Evolutionary conservation across 2,888 invertebrate genomes (phyloP), one percentile per base, ranked within the genome.

Genomic region (Hedya salicella): DNA sequence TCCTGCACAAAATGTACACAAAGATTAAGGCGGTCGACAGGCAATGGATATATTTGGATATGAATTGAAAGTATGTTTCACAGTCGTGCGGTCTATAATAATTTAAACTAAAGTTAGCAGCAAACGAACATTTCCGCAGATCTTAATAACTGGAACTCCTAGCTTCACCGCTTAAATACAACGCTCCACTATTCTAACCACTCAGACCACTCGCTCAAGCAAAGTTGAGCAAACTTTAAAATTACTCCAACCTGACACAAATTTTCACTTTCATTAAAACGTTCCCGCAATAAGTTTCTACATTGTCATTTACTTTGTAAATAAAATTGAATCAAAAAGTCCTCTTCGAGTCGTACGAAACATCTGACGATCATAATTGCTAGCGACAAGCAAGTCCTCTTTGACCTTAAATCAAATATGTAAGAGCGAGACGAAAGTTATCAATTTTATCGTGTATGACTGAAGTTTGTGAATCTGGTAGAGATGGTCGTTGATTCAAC

Each of bases 181-280:
- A 44, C 11, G 48, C 13, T 21, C 11, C 25, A 40, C 56, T 49
- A 63, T 63, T 25, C n/a, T 14, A 36, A 46, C 36, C 50, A 17
- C 36, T 36, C 39, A 13, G 46, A 57, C 49, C 62, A 50, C 49
- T 57, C 16, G 21, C 59, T 59, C 21, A 16, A 19, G 32, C 32
- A 36, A 59, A 59, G 17, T 59, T 19, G 14, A 50, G 42, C 57
- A 59, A 65, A 65, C 59, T 65, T 65, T 52, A 25, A 65, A 65
- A 63, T 63, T 63, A 53, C 65, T 44, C 32, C 59, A 30, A 59
- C 25, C 59, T 53, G 64, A 46, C 59, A 64, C 40, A 52, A 49
- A 57, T 65, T 65, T 65, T 59, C 59, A 65, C 46, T 65, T 53
- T 59, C 64, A 57, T 59, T 64, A 50, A 48, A 48, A 54, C 52